Base-by-base conservation (phyloP, 2,888 invertebrate species). In the Chloroclystis v-ata region DNA sequence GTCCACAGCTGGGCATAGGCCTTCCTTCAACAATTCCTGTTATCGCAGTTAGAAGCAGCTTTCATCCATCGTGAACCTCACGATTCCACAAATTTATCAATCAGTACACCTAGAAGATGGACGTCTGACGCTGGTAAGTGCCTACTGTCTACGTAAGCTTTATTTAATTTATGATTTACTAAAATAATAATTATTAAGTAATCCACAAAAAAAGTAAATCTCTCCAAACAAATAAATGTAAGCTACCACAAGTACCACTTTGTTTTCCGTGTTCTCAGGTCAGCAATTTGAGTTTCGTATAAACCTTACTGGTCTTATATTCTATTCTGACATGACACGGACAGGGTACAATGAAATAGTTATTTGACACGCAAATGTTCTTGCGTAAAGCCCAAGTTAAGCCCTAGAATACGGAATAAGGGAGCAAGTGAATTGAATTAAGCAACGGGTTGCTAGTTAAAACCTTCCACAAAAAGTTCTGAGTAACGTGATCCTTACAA, bases 401-500 rank as follows among this genome's bases (percentile, higher is more conserved):
- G 20, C 11, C 10, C 2, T 35, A 35, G 8, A 35, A 11, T 35
- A 35, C 11, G 20, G 10, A 35, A 35, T 2, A 10, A 3, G 28
- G 7, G 16, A 20, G 20, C 8, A 24, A 35, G 33, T 11, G 10
- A 10, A 7, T 35, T 20, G 11, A 20, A 35, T 35, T 20, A 35
- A 10, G 33, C n/a, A 33, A 33, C 1, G n/a, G 20, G 7, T 11
- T 35, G 13, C 12, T 5, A 5, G 14, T 16, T 16, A 33, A 33
- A 33, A 7, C 10, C 20, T 20, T 35, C 7, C 10, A 10, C n/a
- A 33, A 33, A 33, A 35, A 24, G 1, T 24, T 8, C 20, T 10
- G 10, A 20, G 16, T 20, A 20, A 20, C 30, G 35, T 13, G 41
- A 33, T 38, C 33, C 37, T 37, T 39, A 46, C 69, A 63, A 64